Conservation (phyloP, 2,113 vertebrate species). For the Rhinichthys klamathensis region DNA sequence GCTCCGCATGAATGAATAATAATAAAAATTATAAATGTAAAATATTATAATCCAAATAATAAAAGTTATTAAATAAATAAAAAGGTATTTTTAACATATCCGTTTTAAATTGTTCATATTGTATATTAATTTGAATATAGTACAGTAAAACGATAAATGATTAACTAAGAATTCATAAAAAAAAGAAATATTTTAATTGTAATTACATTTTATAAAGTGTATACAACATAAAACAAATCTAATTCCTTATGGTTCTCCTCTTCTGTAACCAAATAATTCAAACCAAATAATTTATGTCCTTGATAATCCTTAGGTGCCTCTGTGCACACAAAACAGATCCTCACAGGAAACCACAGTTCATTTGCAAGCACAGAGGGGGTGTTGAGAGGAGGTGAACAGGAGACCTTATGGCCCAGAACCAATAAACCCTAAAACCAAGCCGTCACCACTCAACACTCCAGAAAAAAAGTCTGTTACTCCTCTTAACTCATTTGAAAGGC, state of each 20-base stretch:
- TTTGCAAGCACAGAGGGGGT: conserved; percentile 28
- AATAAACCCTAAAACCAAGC: conserved; percentile 23
- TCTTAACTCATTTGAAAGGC: not conserved
- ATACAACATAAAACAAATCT: not conserved
- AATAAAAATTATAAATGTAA: too few relatives aligned
- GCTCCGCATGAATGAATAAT: too few relatives aligned
- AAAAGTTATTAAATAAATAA: too few relatives aligned
- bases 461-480: not conserved
- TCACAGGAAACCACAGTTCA: not conserved
- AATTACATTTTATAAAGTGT: too few relatives aligned
- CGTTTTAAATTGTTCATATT: too few relatives aligned
- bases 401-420: conserved; percentile 22
- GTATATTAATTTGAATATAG: too few relatives aligned
- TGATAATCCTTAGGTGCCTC: not conserved
- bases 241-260: not conserved
- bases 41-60: too few relatives aligned
- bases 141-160: not conserved
- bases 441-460: not conserved
- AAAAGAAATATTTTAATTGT: not conserved
- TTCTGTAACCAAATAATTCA: not conserved
- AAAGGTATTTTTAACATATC: too few relatives aligned
- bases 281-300: not conserved
- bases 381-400: conserved; percentile 15
- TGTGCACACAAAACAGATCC: conserved; percentile 2
- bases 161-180: not conserved